A percentile compares a stretch with the other conserved stretches of the same genome.
These are phyloP conservation scores for Holothuria scabra DNA, from an alignment of 53 echinoderm and acorn worm species.

Conservation along the genomic window DNA sequence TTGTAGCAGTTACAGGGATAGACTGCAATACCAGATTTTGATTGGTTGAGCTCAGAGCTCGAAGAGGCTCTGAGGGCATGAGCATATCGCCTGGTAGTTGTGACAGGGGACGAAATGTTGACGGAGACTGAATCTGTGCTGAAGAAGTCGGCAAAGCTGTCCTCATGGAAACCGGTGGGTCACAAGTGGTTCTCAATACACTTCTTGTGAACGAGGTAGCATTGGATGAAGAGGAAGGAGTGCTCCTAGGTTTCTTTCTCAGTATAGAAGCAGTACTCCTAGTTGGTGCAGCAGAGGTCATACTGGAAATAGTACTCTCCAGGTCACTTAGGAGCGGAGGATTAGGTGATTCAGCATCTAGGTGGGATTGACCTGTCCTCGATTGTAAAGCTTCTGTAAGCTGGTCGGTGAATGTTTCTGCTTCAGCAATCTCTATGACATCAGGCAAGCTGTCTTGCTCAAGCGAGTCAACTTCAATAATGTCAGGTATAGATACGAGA, in stretches of 20 bases:
- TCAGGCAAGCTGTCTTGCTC: conserved; percentile 31
- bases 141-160: neutral
- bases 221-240: neutral
- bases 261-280: conserved; percentile 31
- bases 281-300: neutral
- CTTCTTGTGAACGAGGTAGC: conserved; percentile 1
- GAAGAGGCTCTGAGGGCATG: conserved; percentile 70
- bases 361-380: conserved; percentile 14
- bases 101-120: neutral
- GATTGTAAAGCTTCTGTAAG: conserved; percentile 18
- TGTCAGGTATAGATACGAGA: conserved; percentile 40
- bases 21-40: conserved; percentile 60
- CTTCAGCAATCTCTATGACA: conserved; percentile 19
- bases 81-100: conserved; percentile 65
- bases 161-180: neutral
- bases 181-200: neutral
- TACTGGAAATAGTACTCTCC: conserved; percentile 19
- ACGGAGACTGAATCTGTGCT: conserved; percentile 21
- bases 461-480: conserved; percentile 12
- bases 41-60: conserved; percentile 52
- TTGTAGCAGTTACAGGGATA: conserved; percentile 52
- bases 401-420: conserved; percentile 24
- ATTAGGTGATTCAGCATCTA: neutral
- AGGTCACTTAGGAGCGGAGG: conserved; percentile 21
- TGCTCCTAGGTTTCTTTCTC: conserved; percentile 16